Evolutionary conservation across 2,888 invertebrate genomes (phyloP).

Genomic region (Serrognathus titanus): DNA sequence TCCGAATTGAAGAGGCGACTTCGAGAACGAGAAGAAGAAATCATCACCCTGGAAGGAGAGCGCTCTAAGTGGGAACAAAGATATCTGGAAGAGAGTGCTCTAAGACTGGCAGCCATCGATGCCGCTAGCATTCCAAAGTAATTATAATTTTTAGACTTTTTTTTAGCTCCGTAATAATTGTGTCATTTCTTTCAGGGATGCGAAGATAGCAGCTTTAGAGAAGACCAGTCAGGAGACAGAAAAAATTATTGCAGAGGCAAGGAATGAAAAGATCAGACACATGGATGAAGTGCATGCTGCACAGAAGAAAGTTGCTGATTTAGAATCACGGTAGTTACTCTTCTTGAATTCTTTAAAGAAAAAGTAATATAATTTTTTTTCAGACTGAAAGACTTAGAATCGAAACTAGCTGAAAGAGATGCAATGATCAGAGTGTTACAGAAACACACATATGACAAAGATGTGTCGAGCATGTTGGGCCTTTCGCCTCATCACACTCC

Average conservation of each 20-base stretch:
- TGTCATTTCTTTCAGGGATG: conserved; percentile 59
- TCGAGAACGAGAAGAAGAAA: conserved; percentile 67
- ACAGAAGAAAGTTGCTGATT: conserved; percentile 79
- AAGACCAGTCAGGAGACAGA: conserved; percentile 81
- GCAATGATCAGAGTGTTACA: conserved; percentile 88
- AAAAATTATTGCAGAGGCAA: conserved; percentile 79
- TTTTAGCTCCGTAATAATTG: conserved; percentile 10
- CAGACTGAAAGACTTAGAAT: conserved; percentile 80
- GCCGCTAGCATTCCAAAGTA: conserved; percentile 73
- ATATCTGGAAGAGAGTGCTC: conserved; percentile 76
- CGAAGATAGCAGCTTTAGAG: conserved; percentile 79
- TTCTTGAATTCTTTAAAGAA: conserved; percentile 2
- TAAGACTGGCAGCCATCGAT: conserved; percentile 77
- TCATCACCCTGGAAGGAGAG: conserved; percentile 73
- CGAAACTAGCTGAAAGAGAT: conserved; percentile 83
- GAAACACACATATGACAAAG: conserved; percentile 72
- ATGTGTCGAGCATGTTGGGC: conserved; percentile 55
- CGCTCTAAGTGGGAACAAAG: conserved; percentile 84
- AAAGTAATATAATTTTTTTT: not conserved
- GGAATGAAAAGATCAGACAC: conserved; percentile 80
- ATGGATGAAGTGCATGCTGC: conserved; percentile 86
- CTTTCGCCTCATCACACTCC: conserved; percentile 53
- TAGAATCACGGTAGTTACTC: conserved; percentile 69
- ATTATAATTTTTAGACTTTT: conserved; percentile 15
- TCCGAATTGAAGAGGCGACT: conserved; percentile 62